These are phyloP conservation scores for Eristalis arbustorum DNA, from an alignment of 2,888 invertebrate genomes.

Conservation along the genomic window DNA sequence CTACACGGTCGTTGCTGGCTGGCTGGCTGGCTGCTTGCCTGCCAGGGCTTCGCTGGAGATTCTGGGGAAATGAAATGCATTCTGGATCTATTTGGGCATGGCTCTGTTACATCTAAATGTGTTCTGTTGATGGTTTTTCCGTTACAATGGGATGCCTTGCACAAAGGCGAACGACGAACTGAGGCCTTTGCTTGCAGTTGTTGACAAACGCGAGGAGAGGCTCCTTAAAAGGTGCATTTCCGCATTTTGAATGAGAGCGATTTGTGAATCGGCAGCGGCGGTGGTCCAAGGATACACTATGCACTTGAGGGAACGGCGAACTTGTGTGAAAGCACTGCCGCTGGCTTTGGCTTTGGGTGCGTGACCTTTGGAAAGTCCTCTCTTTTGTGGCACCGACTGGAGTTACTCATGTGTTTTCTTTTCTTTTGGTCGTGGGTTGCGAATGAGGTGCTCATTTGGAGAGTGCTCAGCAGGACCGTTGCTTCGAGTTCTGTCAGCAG, in stretches of 20 bases:
- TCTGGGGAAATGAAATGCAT: conserved; percentile 61
- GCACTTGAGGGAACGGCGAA: conserved; percentile 30
- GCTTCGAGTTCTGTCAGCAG: too few species aligned
- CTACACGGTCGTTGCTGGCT: not conserved
- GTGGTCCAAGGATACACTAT: not conserved
- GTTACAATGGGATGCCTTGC: conserved; percentile 19
- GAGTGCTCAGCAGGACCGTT: too few species aligned
- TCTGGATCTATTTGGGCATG: conserved; percentile 41
- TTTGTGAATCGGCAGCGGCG: not conserved
- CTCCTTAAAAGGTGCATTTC: conserved; percentile 46
- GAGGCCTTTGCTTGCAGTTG: not conserved
- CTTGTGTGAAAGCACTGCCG: conserved; percentile 5
- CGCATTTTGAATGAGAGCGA: conserved; percentile 37
- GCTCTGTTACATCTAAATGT: conserved; percentile 55
- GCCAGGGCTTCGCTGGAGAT: conserved; percentile 1
- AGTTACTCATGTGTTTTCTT: not conserved
- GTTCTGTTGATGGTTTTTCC: conserved; percentile 20
- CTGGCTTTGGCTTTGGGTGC: not conserved
- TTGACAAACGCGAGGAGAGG: not conserved
- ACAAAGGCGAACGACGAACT: conserved; percentile 32
- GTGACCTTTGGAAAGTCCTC: not conserved
- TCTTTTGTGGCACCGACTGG: not conserved
- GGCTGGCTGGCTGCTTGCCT: not conserved
- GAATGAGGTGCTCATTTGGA: too few species aligned
- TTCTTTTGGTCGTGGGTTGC: not conserved